A percentile compares a stretch with the other conserved stretches of the same genome.
Evolutionary conservation across 2,888 invertebrate genomes (phyloP).

Genomic region (Tenthredo notha): DNA sequence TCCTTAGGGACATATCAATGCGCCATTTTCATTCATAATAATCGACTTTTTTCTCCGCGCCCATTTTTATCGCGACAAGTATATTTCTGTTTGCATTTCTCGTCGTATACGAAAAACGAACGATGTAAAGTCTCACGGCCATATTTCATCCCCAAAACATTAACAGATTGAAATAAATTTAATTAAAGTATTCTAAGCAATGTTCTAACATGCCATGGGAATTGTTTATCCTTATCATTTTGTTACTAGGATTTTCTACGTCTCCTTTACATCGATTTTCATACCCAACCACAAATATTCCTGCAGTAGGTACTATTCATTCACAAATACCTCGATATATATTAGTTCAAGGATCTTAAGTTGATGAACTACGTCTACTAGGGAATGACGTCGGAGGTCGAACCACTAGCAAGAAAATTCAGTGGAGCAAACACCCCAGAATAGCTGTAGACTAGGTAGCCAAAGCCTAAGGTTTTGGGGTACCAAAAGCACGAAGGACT

Average conservation of each 20-base stretch:
- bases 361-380: slow-evolving; percentile 17
- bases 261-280: background rate
- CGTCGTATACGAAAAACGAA: too few relatives aligned
- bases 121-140: background rate
- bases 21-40: slow-evolving; percentile 17
- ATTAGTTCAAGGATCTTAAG: background rate
- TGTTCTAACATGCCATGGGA: background rate
- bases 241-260: background rate
- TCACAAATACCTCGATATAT: background rate
- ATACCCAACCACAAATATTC: background rate
- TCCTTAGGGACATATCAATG: slow-evolving; percentile 40
- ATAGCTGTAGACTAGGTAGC: background rate
- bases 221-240: background rate
- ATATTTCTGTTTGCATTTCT: background rate
- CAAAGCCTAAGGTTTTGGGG: background rate
- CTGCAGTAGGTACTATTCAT: background rate
- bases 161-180: background rate
- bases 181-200: background rate
- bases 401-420: slow-evolving; percentile 41
- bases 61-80: slow-evolving; percentile 1
- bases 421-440: slow-evolving; percentile 20
- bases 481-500: slow-evolving; percentile 10
- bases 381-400: background rate
- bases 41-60: slow-evolving; percentile 9
- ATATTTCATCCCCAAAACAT: background rate